Conservation (phyloP, 2,797 vertebrate genomes). For the Argentina silus region DNA sequence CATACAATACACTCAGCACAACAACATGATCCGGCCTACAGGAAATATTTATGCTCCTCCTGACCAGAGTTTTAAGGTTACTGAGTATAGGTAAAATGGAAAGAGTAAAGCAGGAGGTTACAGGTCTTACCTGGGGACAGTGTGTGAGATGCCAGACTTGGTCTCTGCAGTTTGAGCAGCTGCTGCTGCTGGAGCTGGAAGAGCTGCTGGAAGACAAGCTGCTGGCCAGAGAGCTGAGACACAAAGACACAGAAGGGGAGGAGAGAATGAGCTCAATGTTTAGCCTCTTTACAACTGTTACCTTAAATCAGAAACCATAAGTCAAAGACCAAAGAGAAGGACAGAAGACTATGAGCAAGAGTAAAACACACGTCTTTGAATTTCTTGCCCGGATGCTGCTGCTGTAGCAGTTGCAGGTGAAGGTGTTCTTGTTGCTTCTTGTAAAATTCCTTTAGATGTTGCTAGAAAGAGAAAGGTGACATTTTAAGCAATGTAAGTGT, state of each 20-base stretch:
- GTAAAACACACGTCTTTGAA: constrained; percentile 83
- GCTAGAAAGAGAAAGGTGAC: constrained; percentile 71
- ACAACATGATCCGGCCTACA: not conserved
- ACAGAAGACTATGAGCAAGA: too few relatives aligned
- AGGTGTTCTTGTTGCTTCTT: constrained; percentile 96
- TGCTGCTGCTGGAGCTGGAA: constrained; percentile 90
- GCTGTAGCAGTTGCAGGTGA: constrained; percentile 91
- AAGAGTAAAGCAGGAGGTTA: not conserved
- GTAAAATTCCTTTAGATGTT: constrained; percentile 97
- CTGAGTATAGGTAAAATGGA: not conserved
- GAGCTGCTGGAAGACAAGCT: constrained; percentile 92
- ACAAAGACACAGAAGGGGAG: not conserved
- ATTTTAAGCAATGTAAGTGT: not conserved
- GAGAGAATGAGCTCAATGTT: not conserved
- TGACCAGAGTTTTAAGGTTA: not conserved
- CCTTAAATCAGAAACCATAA: too few relatives aligned
- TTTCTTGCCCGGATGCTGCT: constrained; percentile 85
- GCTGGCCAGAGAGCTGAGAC: constrained; percentile 84
- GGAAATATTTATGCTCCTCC: too few relatives aligned
- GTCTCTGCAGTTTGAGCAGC: constrained; percentile 85
- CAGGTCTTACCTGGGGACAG: constrained; percentile 82
- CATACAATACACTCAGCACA: not conserved
- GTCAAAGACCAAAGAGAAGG: too few relatives aligned
- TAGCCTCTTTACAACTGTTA: too few relatives aligned
- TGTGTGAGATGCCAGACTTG: constrained; percentile 83